A percentile compares a stretch with the other conserved stretches of the same genome.
phyloP scores from a whole-genome alignment of 2,113 vertebrate species.

The Platichthys stellatus region DNA sequence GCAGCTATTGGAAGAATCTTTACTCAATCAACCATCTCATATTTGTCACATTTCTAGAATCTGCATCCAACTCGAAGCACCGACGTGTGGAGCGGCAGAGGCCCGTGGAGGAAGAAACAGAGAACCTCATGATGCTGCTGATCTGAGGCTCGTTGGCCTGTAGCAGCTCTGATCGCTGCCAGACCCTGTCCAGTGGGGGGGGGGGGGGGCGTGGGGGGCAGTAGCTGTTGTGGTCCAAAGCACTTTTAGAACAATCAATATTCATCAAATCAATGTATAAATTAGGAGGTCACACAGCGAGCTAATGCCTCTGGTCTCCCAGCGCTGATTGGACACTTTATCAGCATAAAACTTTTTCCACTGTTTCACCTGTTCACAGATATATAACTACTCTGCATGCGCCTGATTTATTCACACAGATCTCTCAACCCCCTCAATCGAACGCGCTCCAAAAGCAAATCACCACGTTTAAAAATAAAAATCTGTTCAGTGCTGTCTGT shows the following conservation, averaged over 20 bases:
- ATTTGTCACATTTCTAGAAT: neutral
- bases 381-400: too few relatives aligned
- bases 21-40: neutral
- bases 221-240: slow-evolving; percentile 11
- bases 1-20: neutral
- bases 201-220: neutral
- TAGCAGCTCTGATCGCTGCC: slow-evolving; percentile 7
- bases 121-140: neutral
- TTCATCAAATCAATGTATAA: slow-evolving; percentile 28
- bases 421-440: too few relatives aligned
- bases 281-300: too few relatives aligned
- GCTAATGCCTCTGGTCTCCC: too few relatives aligned
- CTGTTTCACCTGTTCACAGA: too few relatives aligned
- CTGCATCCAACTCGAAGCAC: too few relatives aligned
- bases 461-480: too few relatives aligned
- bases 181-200: slow-evolving; percentile 8
- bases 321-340: too few relatives aligned
- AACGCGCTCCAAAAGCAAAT: too few relatives aligned
- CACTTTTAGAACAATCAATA: slow-evolving; percentile 43
- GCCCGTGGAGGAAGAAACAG: neutral
- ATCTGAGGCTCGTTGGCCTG: slow-evolving; percentile 1
- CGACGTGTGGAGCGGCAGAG: neutral
- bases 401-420: too few relatives aligned
- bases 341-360: too few relatives aligned
- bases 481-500: too few relatives aligned